These are phyloP conservation scores for Luidia sarsii DNA, from an alignment of 53 echinoderm and acorn worm genomes.

Conservation along the genomic window DNA sequence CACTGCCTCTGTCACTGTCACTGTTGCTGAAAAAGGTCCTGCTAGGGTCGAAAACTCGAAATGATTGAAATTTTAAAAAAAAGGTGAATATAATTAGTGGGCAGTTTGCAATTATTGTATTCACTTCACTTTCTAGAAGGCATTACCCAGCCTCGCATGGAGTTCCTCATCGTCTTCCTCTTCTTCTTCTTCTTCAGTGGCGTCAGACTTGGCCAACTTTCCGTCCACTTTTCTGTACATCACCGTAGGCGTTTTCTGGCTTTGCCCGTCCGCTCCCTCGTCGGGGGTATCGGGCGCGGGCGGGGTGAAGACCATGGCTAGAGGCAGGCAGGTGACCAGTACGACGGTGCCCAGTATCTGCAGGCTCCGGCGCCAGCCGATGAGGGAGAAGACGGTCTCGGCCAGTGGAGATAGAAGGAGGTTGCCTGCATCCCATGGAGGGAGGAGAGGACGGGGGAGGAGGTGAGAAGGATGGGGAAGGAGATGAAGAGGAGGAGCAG, in stretches of 20 bases:
- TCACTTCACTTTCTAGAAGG: too few relatives aligned
- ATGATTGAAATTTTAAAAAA: too few relatives aligned
- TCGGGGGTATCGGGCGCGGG: neutral
- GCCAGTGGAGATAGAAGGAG: neutral
- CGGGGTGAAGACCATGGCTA: neutral
- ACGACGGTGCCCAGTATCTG: neutral
- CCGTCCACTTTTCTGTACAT: neutral
- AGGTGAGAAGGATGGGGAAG: too few relatives aligned
- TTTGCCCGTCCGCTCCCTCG: neutral
- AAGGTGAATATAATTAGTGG: too few relatives aligned
- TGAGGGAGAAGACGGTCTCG: neutral
- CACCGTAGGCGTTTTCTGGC: neutral
- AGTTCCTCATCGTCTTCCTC: too few relatives aligned
- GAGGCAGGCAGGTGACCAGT: conserved; percentile 19
- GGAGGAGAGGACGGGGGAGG: neutral
- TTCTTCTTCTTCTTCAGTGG: neutral
- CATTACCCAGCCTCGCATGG: too few relatives aligned
- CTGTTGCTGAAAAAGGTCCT: too few relatives aligned
- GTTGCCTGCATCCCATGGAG: neutral
- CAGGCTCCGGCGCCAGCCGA: conserved; percentile 12
- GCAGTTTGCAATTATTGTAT: too few relatives aligned
- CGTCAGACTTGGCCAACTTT: neutral
- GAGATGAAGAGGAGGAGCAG: too few relatives aligned
- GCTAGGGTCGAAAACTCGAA: too few relatives aligned
- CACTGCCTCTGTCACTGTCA: too few relatives aligned